Percentiles rank a stretch among this genome's conserved stretches.
phyloP scores from a whole-genome alignment of 2,888 invertebrate genomes.

The Melieria crassipennis region DNA sequence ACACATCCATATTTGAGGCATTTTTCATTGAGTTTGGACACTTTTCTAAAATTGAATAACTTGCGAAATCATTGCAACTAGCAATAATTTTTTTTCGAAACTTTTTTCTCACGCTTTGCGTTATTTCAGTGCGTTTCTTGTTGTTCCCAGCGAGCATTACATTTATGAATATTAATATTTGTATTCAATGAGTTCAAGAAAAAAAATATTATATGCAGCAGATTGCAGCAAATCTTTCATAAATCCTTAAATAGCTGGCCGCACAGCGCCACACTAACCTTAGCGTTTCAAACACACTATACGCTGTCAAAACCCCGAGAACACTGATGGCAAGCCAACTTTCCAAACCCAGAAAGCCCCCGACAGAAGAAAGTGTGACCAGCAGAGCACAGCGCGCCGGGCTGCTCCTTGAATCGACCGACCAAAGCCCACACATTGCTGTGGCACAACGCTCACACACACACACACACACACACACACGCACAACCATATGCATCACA shows the following conservation, averaged over 20 bases:
- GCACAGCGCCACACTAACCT: constrained; percentile 61
- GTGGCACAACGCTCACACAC: constrained; percentile 40
- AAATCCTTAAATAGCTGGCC: constrained; percentile 22
- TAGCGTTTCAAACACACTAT: constrained; percentile 68
- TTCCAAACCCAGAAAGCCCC: constrained; percentile 63
- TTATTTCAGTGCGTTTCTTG: too few species aligned
- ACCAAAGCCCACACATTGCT: constrained; percentile 41
- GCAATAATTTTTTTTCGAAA: too few species aligned
- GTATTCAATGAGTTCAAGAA: constrained; percentile 17
- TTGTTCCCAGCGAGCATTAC: too few species aligned
- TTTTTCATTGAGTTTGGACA: too few species aligned
- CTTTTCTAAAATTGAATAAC: too few species aligned
- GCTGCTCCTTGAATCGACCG: constrained; percentile 20
- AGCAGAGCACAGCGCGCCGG: not conserved
- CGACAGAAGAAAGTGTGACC: constrained; percentile 29
- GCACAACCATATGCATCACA: not conserved
- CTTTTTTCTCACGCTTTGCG: too few species aligned
- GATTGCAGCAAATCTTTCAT: constrained; percentile 10
- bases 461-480: constrained; percentile 13
- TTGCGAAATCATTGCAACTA: too few species aligned
- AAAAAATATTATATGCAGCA: too few species aligned
- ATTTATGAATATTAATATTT: constrained; percentile 31
- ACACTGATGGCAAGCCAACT: constrained; percentile 66
- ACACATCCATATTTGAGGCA: too few species aligned
- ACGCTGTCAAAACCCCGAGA: constrained; percentile 68